Evolutionary conservation across 2,113 vertebrate species (phyloP).

Genomic region (Athene noctua): DNA sequence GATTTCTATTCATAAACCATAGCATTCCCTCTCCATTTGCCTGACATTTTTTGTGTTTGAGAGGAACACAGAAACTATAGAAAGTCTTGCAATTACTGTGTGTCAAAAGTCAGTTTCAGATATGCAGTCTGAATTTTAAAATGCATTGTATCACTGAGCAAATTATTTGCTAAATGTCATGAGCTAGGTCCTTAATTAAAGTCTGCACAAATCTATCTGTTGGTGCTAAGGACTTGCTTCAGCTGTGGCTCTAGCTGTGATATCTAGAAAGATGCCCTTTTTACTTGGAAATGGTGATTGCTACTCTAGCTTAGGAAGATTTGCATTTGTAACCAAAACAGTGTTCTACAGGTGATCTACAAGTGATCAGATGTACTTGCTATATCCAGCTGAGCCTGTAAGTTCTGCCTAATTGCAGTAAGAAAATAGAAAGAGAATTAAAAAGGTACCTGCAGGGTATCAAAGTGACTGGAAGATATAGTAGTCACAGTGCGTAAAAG

Average conservation of each 20-base stretch:
- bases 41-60: conserved; percentile 2
- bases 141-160: background rate
- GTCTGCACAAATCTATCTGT: background rate
- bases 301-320: background rate
- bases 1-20: background rate
- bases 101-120: background rate
- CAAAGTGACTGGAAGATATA: background rate
- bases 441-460: background rate
- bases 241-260: background rate
- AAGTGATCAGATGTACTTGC: background rate
- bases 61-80: background rate
- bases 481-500: background rate
- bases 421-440: background rate
- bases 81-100: background rate
- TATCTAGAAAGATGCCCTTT: background rate
- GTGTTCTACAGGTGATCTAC: background rate
- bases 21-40: background rate
- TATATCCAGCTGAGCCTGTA: background rate
- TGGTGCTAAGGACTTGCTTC: background rate
- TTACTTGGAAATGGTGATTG: background rate
- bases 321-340: background rate
- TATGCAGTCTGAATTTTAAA: background rate
- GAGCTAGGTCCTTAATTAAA: background rate
- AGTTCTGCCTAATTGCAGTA: background rate
- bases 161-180: conserved; percentile 4